These are phyloP conservation scores for Silurus aristotelis DNA, from an alignment of 2,797 vertebrate species.

Conservation along the genomic window DNA sequence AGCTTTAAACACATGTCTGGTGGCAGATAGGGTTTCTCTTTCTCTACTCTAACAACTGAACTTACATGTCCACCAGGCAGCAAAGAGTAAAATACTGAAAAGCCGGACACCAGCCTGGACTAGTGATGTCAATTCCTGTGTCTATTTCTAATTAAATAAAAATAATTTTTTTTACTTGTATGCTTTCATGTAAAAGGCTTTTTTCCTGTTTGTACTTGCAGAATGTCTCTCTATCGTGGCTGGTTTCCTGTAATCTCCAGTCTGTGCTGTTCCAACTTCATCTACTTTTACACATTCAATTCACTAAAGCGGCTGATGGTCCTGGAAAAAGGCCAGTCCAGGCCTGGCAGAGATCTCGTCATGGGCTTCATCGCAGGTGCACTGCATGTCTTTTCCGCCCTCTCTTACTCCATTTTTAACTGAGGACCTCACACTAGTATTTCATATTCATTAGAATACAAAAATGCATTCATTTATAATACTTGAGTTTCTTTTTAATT, in stretches of 20 bases:
- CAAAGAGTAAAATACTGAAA: background rate
- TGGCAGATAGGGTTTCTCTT: background rate
- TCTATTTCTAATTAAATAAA: background rate
- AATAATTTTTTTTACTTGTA: background rate
- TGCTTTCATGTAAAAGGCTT: background rate
- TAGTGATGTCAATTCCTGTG: background rate
- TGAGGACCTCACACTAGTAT: background rate
- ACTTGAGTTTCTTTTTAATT: too few relatives aligned
- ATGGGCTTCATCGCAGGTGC: slow-evolving; percentile 79
- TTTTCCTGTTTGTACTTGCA: slow-evolving; percentile 50
- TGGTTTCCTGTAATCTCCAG: slow-evolving; percentile 85
- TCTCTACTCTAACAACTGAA: background rate
- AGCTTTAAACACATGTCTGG: background rate
- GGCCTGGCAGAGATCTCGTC: slow-evolving; percentile 73
- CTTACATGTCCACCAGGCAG: background rate
- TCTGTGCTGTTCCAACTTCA: slow-evolving; percentile 84
- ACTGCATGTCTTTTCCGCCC: background rate
- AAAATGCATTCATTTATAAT: too few relatives aligned
- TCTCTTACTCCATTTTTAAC: background rate
- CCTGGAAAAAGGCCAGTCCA: slow-evolving; percentile 55
- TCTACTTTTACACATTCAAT: slow-evolving; percentile 85
- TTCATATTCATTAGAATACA: background rate
- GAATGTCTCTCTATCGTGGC: slow-evolving; percentile 78
- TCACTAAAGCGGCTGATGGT: slow-evolving; percentile 70
- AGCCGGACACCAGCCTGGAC: background rate